Evolutionary conservation across 2,797 vertebrate genomes (phyloP), one percentile per base, ranked within the genome.

Genomic region (Hemibagrus guttatus): DNA sequence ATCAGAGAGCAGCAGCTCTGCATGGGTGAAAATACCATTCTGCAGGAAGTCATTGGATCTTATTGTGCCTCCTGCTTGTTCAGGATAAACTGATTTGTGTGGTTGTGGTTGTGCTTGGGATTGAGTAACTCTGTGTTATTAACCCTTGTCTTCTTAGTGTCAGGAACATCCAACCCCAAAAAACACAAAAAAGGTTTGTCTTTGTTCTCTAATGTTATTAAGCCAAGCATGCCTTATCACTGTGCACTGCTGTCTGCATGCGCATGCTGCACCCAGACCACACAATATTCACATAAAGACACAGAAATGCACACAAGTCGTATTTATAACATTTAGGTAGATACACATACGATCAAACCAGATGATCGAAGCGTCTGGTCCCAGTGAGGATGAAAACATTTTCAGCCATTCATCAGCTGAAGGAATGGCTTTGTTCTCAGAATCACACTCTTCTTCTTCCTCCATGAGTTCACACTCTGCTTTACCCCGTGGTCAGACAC

Each of bases 181-280:
- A 35, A 92, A 90, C 91, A 81, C 78, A 85, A 83, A 72, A 93
- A 91, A 96, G 95, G 95, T 96, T 94, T 93, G 95, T 96, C 89
- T 35, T 6, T 17, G 39, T 64, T 71, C 28, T 84, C 71, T 79
- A 59, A 54, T 7, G 9, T 54, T 21, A 56, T 23, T 72, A 28
- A 58, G 69, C 61, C 42, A 56, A 56, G 64, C 68, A 85, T 80
- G 66, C 28, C 84, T 78, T 12, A 1, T 39, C 28, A 19, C 21
- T 49, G 54, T 31, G 35, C 81, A 66, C 76, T 59, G 28, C 87
- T 39, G 69, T 76, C 63, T 28, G 3, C 39, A 86, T 85, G 76
- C 11, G 66, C 76, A 72, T 81, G 86, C 28, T 56, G 42, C 71
- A 63, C 52, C 66, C n/a, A 71, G 59, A 26, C 19, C 63, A 39